Percentiles rank a stretch among this genome's conserved stretches.
These are phyloP conservation scores for Alviniconcha strummeri DNA, from an alignment of 2,888 invertebrate species.

Conservation along the genomic window DNA sequence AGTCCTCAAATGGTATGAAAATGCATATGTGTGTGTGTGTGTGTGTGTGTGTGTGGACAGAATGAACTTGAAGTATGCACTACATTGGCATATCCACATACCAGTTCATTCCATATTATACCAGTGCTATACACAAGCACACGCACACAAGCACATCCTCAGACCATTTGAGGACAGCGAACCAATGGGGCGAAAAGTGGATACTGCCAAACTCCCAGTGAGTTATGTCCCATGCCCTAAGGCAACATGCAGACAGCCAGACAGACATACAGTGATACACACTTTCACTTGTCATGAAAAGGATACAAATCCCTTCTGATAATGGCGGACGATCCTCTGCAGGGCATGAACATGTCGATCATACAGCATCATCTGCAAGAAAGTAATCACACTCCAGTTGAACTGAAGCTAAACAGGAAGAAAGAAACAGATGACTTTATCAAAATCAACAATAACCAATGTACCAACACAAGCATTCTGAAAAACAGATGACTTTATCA, in stretches of 20 bases:
- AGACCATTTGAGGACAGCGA: not conserved
- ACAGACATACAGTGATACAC: too few species aligned
- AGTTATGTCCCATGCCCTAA: too few species aligned
- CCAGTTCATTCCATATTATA: too few species aligned
- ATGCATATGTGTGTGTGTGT: not conserved
- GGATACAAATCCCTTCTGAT: conserved; percentile 72
- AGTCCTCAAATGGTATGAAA: not conserved
- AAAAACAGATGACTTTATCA: too few species aligned
- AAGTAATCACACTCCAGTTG: conserved; percentile 21
- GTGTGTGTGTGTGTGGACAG: not conserved
- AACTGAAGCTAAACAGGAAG: too few species aligned
- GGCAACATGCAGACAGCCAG: too few species aligned
- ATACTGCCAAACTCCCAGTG: too few species aligned
- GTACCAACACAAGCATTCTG: too few species aligned
- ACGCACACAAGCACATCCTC: not conserved
- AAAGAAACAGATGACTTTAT: too few species aligned
- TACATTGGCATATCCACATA: conserved; percentile 1
- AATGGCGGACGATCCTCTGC: conserved; percentile 66
- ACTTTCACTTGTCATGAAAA: conserved; percentile 38
- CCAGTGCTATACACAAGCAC: not conserved
- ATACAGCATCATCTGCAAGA: conserved; percentile 66
- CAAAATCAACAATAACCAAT: too few species aligned
- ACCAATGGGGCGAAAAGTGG: too few species aligned
- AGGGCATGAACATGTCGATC: conserved; percentile 71
- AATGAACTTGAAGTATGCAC: not conserved